Evolutionary conservation across 2,113 vertebrate species (phyloP), one percentile per base, ranked within the genome.

Genomic region (Toxostoma redivivum): DNA sequence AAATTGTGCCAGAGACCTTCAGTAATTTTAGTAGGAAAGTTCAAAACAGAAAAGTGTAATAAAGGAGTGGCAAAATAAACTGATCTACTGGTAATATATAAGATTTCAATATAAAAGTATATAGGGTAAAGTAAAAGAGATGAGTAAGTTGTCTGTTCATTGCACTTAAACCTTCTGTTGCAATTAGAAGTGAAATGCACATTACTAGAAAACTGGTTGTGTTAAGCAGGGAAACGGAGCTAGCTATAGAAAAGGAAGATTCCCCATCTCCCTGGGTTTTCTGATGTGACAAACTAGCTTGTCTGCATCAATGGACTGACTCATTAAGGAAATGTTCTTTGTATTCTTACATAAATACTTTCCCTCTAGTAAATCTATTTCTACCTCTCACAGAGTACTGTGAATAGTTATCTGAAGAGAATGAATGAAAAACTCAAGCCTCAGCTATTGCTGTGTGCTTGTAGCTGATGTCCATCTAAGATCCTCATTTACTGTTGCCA

Each of bases 381-480:
- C 58, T 3, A 0, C 12, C 4, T 79, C 42, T 86, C 15, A 6
- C 5, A 72, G 5, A 44, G 18, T 79, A 24, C 31, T 70, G 9
- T 81, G 65, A 78, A 58, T 37, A 69, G 18, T 44, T 72, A 54
- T 44, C 33, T 42, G 37, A 77, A 62, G 22, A 71, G 18, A 81
- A 38, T 25, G 31, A 11, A 42, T 28, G 3, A 30, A 48, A 66
- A 82, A 40, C 9, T 47, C 15, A 79, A 82, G 16, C 37, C 24
- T 66, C 3, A 3, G 5, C 25, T 61, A 6, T 45, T 0, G 0
- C 23, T 4, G 0, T 44, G 9, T 71, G 10, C 7, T 79, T 76
- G 14, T 65, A 77, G 47, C 25, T n/a, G 48, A 51, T 21, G 12
- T 69, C 45, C 12, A 12, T 40, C 33, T 12, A 30, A 66, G 23